Evolutionary conservation across 2,113 vertebrate species (phyloP).

Genomic region (Peromyscus leucopus): DNA sequence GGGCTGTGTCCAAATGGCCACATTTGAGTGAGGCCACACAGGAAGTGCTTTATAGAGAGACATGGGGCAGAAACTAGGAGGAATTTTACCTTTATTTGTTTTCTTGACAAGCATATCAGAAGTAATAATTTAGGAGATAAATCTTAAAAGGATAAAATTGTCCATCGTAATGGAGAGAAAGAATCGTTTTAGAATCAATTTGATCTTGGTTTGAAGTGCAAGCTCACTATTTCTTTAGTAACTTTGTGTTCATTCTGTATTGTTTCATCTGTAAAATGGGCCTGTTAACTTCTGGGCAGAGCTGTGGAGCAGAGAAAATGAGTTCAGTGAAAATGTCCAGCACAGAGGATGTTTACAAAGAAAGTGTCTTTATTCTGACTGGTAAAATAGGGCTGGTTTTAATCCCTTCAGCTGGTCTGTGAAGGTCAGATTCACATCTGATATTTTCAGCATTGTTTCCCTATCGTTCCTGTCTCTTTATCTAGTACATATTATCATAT

Average conservation of each 20-base stretch:
- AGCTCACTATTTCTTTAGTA: not conserved
- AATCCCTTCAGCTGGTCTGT: not conserved
- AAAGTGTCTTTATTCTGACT: too few relatives aligned
- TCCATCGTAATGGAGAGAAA: not conserved
- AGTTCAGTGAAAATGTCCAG: not conserved
- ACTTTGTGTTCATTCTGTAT: not conserved
- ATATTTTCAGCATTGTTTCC: not conserved
- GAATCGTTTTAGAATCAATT: not conserved
- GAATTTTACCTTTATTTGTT: not conserved
- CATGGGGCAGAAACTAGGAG: rapidly evolving
- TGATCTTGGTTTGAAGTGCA: not conserved
- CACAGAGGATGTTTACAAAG: not conserved
- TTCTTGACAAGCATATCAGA: not conserved
- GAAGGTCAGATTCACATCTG: not conserved
- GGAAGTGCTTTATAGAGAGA: rapidly evolving
- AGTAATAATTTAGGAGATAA: not conserved
- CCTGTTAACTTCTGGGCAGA: not conserved
- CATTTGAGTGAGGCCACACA: rapidly evolving
- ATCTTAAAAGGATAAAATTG: not conserved
- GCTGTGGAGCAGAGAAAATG: not conserved
- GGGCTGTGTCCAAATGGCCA: not conserved
- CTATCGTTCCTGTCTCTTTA: not conserved
- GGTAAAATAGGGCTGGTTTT: rapidly evolving
- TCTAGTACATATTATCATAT: too few relatives aligned
- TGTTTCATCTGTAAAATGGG: not conserved